A percentile compares a stretch with the other conserved stretches of the same genome.
These are phyloP conservation scores for Alligator mississippiensis DNA, from an alignment of 2,113 vertebrate genomes.

Conservation along the genomic window DNA sequence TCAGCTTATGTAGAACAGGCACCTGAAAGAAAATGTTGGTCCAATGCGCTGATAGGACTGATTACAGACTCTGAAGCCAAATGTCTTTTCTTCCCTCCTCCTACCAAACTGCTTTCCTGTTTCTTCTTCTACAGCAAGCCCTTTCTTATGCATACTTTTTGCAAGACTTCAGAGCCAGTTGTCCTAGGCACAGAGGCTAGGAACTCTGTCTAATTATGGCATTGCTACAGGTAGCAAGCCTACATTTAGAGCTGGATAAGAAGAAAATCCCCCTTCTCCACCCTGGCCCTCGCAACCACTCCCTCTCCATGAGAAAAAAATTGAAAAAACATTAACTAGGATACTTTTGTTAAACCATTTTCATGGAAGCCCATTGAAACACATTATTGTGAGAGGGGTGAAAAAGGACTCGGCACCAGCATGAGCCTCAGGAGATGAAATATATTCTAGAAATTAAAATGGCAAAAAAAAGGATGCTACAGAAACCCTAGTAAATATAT, in stretches of 20 bases:
- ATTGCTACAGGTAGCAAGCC: neutral
- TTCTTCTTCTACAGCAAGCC: neutral
- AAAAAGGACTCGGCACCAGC: neutral
- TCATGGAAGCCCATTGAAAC: neutral
- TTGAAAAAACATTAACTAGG: neutral
- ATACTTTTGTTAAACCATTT: neutral
- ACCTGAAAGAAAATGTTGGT: neutral
- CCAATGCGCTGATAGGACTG: neutral
- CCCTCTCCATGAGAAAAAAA: neutral
- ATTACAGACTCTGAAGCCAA: neutral
- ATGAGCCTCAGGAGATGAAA: neutral
- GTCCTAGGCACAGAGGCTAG: neutral
- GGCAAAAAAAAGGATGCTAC: accelerated
- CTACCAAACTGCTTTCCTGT: neutral
- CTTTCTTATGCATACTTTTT: neutral
- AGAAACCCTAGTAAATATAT: neutral
- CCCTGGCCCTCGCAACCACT: too few relatives aligned
- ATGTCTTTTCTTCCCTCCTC: too few relatives aligned
- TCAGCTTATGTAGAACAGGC: neutral
- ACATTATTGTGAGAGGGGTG: too few relatives aligned
- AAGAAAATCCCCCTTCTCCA: accelerated
- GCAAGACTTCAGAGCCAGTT: neutral
- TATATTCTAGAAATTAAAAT: neutral
- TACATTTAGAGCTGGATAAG: neutral
- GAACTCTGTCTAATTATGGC: neutral